Percentiles rank a stretch among this genome's conserved stretches.
These are phyloP conservation scores for Drosophila algonquin DNA, from an alignment of 2,888 invertebrate genomes.

Conservation along the genomic window DNA sequence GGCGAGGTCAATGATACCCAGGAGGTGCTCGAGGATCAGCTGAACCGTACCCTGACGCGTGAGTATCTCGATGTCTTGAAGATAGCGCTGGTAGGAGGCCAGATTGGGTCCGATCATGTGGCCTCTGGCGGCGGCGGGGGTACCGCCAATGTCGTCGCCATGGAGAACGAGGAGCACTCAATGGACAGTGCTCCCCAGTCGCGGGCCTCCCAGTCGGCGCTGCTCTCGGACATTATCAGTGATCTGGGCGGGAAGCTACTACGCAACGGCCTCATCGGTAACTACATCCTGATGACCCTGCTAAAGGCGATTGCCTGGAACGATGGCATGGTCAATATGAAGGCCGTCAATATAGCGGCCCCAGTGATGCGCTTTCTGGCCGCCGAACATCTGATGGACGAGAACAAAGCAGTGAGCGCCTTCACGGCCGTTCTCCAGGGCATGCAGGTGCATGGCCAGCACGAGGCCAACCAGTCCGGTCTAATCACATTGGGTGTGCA, in stretches of 20 bases:
- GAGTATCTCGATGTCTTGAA: slow-evolving; percentile 94
- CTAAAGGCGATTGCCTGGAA: slow-evolving; percentile 91
- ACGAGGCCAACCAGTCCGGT: slow-evolving; percentile 93
- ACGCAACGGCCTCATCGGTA: slow-evolving; percentile 87
- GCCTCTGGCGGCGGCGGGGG: slow-evolving; percentile 26
- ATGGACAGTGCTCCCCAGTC: slow-evolving; percentile 88
- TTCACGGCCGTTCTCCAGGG: slow-evolving; percentile 91
- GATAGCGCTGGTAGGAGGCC: slow-evolving; percentile 90
- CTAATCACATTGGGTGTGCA: slow-evolving; percentile 92
- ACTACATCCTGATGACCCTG: slow-evolving; percentile 87
- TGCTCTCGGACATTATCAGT: slow-evolving; percentile 90
- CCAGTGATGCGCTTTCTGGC: slow-evolving; percentile 89
- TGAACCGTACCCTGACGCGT: slow-evolving; percentile 92
- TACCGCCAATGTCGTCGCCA: slow-evolving; percentile 81
- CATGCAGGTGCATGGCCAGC: slow-evolving; percentile 94
- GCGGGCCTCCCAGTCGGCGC: slow-evolving; percentile 84
- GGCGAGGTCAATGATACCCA: slow-evolving; percentile 88
- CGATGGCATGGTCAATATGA: slow-evolving; percentile 92
- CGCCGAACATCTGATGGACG: slow-evolving; percentile 87
- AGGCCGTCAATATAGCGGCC: slow-evolving; percentile 90
- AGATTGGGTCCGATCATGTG: slow-evolving; percentile 83
- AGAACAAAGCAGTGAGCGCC: slow-evolving; percentile 89
- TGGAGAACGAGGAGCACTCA: slow-evolving; percentile 88
- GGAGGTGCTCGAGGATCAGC: slow-evolving; percentile 93
- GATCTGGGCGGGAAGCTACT: slow-evolving; percentile 92